Base-by-base conservation (phyloP, 2,888 invertebrate species). In the Artemia sp. region DNA sequence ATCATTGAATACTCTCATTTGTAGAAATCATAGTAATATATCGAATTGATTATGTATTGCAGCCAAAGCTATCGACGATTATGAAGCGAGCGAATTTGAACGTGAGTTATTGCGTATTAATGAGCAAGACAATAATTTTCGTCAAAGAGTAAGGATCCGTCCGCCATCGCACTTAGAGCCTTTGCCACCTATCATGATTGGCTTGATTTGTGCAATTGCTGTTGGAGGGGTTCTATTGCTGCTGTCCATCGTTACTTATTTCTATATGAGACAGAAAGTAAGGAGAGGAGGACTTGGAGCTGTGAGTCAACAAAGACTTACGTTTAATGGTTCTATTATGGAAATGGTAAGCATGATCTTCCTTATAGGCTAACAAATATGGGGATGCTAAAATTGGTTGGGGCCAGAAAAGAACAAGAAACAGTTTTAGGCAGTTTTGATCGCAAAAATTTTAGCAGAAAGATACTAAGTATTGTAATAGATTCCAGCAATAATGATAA, bases 281-380 rank as follows among this genome's bases (percentile, higher is more conserved):
- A 72, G 74, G 51, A 69, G 69, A 14, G 69, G 64, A 38, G 67
- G 52, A 51, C 72, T 73, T 11, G 82, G 66, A 64, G 77, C 83
- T 51, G 81, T 83, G 8, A 84, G 85, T 73, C 82, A 83, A 64
- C 86, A 86, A 74, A 86, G 86, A 76, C 78, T 86, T 79, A 87
- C 89, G 0, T 77, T 90, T 38, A 89, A 89, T 76, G 88, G 89
- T 71, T 88, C 89, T 0, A 85, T 88, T 75, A 83, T 88, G 72
- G 89, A 89, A 79, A 84, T 87, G 70, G 81, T 82, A 77, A 77
- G 76, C 76, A 70, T 58, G n/a, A 9, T 24, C 64, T 58, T 58
- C 38, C 38, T 38, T 5, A 38, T 38, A 38, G 6, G 38, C 6
- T 38, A 38, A 38, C 4, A 38, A 5, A 38, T 38, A 38, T 38